Conservation (phyloP, 2,113 vertebrate species). For the Echinops telfairi region DNA sequence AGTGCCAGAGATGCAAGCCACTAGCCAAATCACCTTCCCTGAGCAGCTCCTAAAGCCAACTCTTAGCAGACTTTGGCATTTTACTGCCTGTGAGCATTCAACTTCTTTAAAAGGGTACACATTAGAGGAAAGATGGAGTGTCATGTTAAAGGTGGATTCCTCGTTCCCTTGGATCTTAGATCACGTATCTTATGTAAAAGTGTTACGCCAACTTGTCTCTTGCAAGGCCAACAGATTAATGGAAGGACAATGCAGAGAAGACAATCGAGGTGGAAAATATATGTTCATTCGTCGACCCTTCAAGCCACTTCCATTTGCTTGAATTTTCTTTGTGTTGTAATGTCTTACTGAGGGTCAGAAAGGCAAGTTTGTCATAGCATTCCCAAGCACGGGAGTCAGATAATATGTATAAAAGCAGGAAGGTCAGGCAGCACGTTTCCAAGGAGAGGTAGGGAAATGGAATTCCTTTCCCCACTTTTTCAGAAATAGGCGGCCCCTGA, state of each 20-base stretch:
- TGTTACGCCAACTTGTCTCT: background rate
- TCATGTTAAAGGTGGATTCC: constrained; percentile 34
- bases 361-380: background rate
- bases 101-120: constrained; percentile 8
- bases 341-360: background rate
- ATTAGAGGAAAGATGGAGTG: background rate
- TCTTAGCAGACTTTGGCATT: constrained; percentile 22
- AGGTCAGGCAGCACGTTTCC: constrained; percentile 24
- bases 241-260: background rate
- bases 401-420: background rate
- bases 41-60: constrained; percentile 24
- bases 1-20: background rate
- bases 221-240: constrained; percentile 3
- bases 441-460: background rate
- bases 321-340: constrained; percentile 32
- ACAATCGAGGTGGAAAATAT: background rate
- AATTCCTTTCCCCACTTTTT: background rate
- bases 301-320: background rate
- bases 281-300: background rate
- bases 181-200: constrained; percentile 13
- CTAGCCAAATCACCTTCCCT: background rate
- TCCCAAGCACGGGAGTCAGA: constrained; percentile 11
- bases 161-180: background rate
- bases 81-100: constrained; percentile 6
- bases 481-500: background rate